Evolutionary conservation across 2,113 vertebrate genomes (phyloP).

Genomic region (Numenius arquata): DNA sequence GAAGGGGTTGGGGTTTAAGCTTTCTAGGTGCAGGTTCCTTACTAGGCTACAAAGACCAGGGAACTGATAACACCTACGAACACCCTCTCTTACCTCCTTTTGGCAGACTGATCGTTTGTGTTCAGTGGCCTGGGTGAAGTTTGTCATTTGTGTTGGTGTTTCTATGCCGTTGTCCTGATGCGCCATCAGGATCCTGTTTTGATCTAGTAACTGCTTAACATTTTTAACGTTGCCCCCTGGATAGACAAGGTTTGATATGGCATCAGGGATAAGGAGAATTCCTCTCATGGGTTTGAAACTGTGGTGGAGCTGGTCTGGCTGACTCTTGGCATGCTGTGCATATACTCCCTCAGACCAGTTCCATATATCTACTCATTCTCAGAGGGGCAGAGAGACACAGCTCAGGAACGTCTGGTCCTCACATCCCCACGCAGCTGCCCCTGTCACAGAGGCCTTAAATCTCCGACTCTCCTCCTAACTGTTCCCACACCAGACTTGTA

Average conservation of each 20-base stretch:
- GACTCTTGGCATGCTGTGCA: rapidly evolving
- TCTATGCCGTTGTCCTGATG: neutral
- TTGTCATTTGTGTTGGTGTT: neutral
- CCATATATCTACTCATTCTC: rapidly evolving
- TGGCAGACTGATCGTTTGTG: neutral
- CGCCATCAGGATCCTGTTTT: neutral
- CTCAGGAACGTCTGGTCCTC: neutral
- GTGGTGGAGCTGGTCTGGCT: neutral
- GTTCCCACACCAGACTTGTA: neutral
- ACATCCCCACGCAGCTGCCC: neutral
- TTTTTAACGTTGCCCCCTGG: neutral
- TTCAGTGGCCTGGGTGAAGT: neutral
- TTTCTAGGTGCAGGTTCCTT: neutral
- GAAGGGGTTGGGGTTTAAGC: neutral
- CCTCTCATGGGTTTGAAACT: neutral
- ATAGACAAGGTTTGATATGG: neutral
- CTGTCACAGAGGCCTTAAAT: neutral
- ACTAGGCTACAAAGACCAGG: neutral
- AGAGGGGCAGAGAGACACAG: neutral
- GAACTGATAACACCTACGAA: neutral
- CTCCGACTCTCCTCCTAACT: neutral
- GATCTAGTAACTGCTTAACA: neutral
- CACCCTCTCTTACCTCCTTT: neutral
- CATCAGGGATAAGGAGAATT: neutral
- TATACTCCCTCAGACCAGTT: neutral